Base-by-base conservation (phyloP, 1,140 invertebrate species). In the Phortica variegata region DNA sequence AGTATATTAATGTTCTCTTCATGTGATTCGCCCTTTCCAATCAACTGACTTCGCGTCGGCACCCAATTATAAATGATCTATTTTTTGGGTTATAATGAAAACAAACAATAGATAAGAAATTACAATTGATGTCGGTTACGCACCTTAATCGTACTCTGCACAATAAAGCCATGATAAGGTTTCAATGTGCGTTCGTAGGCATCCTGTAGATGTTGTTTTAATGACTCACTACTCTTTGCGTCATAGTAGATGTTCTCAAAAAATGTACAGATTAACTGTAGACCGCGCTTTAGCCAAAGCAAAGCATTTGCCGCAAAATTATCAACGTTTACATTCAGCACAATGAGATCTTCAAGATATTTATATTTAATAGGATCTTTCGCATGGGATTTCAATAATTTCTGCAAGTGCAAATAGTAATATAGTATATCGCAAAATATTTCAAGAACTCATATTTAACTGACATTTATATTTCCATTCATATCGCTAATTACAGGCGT, bases 401-500 rank as follows among this genome's bases (percentile, higher is more conserved):
- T 89, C 85, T 87, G 53, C 3, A 72, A 63, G 12, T 19, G 21
- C 12, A 0, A 7, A 7, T 31, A 12, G 29, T 31, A 31, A 31
- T 7, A 31, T n/a, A n/a, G n/a, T n/a, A n/a, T n/a, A n/a, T n/a
- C n/a, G n/a, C n/a, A n/a, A 31, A 31, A 31, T 7, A 12, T 31
- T 31, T 31, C 12, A 8, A 12, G 29, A 12, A 12, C 29, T 31
- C 29, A 31, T 8, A 20, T 29, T 12, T 4, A 47, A 48, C 59
- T 61, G 80, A 88, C 87, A 61, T 84, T 80, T 59, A 89, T 83
- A 73, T 88, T 89, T 59, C 82, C 83, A 73, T 83, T 81, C 80
- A 90, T 86, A 60, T 89, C 87, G 76, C 82, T 82, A 62, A 83
- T 85, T 16, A 89, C 81, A 10, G 86, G 84, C 32, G 82, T 79